A percentile compares a stretch with the other conserved stretches of the same genome.
phyloP scores from a whole-genome alignment of 2,113 vertebrate species.

The Pampusana beccarii region DNA sequence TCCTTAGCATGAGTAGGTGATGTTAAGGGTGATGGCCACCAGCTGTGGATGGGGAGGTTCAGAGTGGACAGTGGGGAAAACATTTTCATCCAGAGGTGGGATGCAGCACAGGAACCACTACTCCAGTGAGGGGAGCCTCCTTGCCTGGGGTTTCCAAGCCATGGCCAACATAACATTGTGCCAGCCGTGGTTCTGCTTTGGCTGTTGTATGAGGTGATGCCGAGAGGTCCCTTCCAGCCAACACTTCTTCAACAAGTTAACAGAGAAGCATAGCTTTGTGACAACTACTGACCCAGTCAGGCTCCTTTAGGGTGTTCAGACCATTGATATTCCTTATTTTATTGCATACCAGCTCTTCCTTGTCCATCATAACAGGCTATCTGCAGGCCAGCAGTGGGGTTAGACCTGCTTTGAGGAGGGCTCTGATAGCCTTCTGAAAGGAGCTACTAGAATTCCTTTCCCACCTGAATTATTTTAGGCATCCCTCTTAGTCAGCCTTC shows the following conservation, averaged over 20 bases:
- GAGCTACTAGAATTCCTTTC: neutral
- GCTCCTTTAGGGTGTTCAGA: neutral
- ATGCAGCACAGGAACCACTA: neutral
- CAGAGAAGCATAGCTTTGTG: neutral
- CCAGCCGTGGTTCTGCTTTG: neutral
- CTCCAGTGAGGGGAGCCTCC: neutral
- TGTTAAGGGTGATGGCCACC: neutral
- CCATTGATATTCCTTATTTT: too few species aligned
- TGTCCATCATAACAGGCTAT: neutral
- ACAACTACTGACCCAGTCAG: neutral
- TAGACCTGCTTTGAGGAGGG: neutral
- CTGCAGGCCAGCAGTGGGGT: neutral
- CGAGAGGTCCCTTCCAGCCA: neutral
- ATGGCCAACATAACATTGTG: neutral
- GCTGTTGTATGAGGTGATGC: neutral
- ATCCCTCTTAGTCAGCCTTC: neutral
- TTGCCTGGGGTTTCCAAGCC: neutral
- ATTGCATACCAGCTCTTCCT: neutral
- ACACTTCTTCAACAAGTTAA: neutral
- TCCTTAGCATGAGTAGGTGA: accelerated
- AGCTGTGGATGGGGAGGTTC: neutral
- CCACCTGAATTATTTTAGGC: neutral
- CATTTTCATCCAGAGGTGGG: neutral
- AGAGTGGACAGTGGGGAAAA: neutral
- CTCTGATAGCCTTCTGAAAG: neutral